Evolutionary conservation across 2,113 vertebrate species (phyloP).

Genomic region (Daubentonia madagascariensis): DNA sequence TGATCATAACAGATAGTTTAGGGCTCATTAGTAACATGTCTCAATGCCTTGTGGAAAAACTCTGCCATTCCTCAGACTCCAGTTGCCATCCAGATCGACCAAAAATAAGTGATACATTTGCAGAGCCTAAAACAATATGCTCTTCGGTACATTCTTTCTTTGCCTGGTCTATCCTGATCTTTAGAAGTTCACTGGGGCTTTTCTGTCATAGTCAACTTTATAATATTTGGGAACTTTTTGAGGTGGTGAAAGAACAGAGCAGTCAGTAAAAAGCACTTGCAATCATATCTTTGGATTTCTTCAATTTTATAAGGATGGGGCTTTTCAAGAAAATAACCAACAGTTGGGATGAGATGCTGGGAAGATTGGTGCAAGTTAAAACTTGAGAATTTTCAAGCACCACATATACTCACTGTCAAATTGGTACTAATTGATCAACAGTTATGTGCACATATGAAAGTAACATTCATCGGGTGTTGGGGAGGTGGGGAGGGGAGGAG

Average conservation of each 20-base stretch:
- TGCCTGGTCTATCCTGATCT: background rate
- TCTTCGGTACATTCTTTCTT: background rate
- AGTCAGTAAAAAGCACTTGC: background rate
- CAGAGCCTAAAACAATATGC: background rate
- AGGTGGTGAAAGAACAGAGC: background rate
- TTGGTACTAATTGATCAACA: too few species aligned
- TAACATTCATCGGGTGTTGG: too few species aligned
- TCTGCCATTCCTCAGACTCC: background rate
- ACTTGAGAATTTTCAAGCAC: background rate
- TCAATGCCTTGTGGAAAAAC: background rate
- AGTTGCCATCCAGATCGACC: background rate
- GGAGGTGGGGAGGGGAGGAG: too few species aligned
- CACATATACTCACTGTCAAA: too few species aligned
- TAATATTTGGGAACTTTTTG: background rate
- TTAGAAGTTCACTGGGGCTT: background rate
- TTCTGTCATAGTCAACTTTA: background rate
- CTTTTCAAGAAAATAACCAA: background rate
- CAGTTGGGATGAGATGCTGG: background rate
- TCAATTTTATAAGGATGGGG: background rate
- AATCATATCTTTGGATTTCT: background rate
- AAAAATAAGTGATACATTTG: background rate
- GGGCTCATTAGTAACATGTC: background rate
- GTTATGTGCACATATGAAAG: too few species aligned
- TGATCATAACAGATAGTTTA: background rate
- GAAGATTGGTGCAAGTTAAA: background rate